Evolutionary conservation across 2,113 vertebrate species (phyloP), one percentile per base, ranked within the genome.

Genomic region (Calyptommatus sinebrachiatus): DNA sequence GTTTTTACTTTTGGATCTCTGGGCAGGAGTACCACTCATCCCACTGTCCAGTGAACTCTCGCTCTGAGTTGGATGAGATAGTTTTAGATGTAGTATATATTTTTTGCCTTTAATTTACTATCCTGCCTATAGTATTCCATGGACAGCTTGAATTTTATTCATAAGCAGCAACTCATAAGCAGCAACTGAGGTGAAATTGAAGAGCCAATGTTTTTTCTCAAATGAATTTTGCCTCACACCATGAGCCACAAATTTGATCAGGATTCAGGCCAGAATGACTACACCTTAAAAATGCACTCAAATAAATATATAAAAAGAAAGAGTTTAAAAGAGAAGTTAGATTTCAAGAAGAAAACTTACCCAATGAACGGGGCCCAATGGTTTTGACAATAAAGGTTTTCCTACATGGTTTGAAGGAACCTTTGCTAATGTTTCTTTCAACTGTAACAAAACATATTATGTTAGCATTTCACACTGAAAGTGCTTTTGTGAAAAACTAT

Each of bases 391-490:
- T 81, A 99, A 88, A 85, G 98, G 97, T 73, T 96, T 97, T 86
- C 98, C 98, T 65, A 99, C 91, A 3, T 99, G 97, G 92, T 89
- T 95, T 75, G 96, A 93, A 75, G 97, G 95, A 85, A 98, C 97
- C 89, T 97, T 97, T 66, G 96, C 93, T 87, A 98, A 86, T 26
- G 97, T 98, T 94, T 99, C 98, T 88, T 99, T 99, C 86, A 99
- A 91, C 98, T 99, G 90, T 87, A 83, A 93, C 46, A 85, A 93
- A 76, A 91, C 31, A 87, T 1, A 67, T 10, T 68, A 0, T 41
- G 7, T 88, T 79, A 83, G 69, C 1, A 16, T 48, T 80, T 72
- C 24, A 73, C 41, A 79, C 2, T 41, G 8, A 20, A 41, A 48
- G 1, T 11, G 12, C 48, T 50, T 50, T 50, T 50, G 9, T 50